Percentiles rank a stretch among this genome's conserved stretches.
Conservation (phyloP, 1,140 invertebrate genomes). For the Helicorthomorpha holstii region DNA sequence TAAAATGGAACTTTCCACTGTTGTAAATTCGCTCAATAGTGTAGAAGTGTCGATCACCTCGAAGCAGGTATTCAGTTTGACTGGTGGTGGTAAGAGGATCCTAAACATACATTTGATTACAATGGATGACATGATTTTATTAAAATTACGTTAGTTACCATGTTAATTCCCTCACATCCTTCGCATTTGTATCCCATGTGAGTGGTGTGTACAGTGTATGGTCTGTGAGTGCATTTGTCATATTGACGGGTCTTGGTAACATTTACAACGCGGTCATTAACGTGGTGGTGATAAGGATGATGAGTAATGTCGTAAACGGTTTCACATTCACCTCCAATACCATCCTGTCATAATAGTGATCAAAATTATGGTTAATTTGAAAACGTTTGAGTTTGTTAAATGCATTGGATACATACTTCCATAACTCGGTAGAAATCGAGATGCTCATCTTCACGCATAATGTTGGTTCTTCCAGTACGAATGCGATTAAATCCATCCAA, state of each 20-base stretch:
- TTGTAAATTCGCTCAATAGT: slow-evolving; percentile 12
- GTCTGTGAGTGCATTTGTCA: slow-evolving; percentile 14
- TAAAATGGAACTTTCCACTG: slow-evolving; percentile 7
- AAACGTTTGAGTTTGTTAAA: background rate
- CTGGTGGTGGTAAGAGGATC: slow-evolving; percentile 8
- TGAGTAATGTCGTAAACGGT: slow-evolving; percentile 11
- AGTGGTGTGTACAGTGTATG: slow-evolving; percentile 4
- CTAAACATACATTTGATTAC: slow-evolving; percentile 4
- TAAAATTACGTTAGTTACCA: background rate
- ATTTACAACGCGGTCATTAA: slow-evolving; percentile 14
- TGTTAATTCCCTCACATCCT: background rate
- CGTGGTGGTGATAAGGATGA: slow-evolving; percentile 5
- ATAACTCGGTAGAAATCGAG: slow-evolving; percentile 2
- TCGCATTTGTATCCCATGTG: slow-evolving; percentile 11
- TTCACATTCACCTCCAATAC: slow-evolving; percentile 11
- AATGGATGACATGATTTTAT: background rate
- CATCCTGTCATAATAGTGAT: slow-evolving; percentile 5
- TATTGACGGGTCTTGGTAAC: slow-evolving; percentile 16
- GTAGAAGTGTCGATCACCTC: slow-evolving; percentile 12
- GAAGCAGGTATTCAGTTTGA: slow-evolving; percentile 11
- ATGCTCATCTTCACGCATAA: background rate
- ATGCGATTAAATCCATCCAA: background rate
- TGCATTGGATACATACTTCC: slow-evolving; percentile 1
- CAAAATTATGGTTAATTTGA: background rate
- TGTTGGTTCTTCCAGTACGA: background rate